A percentile compares a stretch with the other conserved stretches of the same genome.
Conservation (phyloP, 2,113 vertebrate species). For the Ictalurus punctatus region DNA sequence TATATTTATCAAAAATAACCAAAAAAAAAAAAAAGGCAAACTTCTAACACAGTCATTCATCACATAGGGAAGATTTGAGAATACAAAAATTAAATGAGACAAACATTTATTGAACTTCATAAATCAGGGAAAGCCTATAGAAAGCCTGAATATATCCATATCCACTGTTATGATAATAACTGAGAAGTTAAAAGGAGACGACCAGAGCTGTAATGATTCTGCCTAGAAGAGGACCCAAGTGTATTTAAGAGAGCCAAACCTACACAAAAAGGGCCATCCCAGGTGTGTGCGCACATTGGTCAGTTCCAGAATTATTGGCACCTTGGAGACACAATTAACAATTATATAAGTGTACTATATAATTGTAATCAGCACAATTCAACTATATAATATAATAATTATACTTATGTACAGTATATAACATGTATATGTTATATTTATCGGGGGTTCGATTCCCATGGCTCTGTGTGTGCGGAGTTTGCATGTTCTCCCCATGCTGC, state of each 20-base stretch:
- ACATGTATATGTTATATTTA: neutral
- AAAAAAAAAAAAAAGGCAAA: neutral
- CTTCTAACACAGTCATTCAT: neutral
- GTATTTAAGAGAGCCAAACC: neutral
- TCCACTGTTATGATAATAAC: neutral
- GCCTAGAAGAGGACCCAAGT: neutral
- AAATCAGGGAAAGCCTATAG: neutral
- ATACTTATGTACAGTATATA: too few relatives aligned
- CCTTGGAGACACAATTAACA: neutral
- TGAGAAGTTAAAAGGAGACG: neutral
- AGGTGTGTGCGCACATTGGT: neutral
- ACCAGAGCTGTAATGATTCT: neutral
- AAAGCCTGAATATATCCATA: neutral
- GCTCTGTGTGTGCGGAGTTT: too few relatives aligned
- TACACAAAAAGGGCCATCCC: neutral
- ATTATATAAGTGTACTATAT: too few relatives aligned
- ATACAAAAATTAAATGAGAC: neutral
- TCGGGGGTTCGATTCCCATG: too few relatives aligned
- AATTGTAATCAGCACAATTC: too few relatives aligned
- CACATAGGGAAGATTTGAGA: neutral
- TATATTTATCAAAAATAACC: neutral
- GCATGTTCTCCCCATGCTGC: too few relatives aligned
- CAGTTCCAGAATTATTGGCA: neutral
- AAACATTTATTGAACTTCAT: neutral
- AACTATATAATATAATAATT: too few relatives aligned